phyloP scores from a whole-genome alignment of 1,140 invertebrate genomes.

The Hetaerina americana region DNA sequence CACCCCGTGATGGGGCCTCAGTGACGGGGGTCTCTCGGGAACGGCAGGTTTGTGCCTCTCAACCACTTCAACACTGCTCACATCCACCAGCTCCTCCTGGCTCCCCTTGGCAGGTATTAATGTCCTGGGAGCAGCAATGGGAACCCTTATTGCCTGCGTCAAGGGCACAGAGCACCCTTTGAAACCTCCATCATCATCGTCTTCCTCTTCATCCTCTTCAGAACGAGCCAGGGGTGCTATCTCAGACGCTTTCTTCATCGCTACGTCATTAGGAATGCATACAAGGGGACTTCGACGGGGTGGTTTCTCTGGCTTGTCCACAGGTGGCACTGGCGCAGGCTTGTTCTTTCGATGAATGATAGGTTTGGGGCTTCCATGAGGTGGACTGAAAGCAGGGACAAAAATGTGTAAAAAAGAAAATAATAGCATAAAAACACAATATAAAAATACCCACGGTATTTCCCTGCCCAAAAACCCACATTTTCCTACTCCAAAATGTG shows the following conservation, averaged over 20 bases:
- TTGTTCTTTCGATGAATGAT: constrained; percentile 19
- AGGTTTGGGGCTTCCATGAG: constrained; percentile 17
- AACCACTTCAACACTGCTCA: not conserved
- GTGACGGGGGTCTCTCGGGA: constrained; percentile 4
- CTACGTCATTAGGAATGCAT: not conserved
- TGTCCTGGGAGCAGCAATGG: constrained; percentile 2
- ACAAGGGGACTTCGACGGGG: not conserved
- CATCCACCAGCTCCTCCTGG: not conserved
- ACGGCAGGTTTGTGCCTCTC: constrained; percentile 1
- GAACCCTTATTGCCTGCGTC: not conserved
- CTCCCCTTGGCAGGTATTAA: not conserved
- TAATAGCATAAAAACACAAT: too few relatives aligned
- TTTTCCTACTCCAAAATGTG: too few relatives aligned
- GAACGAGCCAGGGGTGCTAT: not conserved
- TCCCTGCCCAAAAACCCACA: too few relatives aligned
- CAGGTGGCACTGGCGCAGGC: constrained; percentile 20
- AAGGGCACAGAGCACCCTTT: not conserved
- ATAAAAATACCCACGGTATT: too few relatives aligned
- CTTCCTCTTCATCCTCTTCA: not conserved
- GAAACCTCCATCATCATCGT: not conserved
- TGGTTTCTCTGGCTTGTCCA: constrained; percentile 4
- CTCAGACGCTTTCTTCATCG: not conserved
- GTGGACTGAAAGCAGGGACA: constrained; percentile 13
- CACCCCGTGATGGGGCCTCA: not conserved
- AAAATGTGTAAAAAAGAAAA: too few relatives aligned